Evolutionary conservation across 2,888 invertebrate species (phyloP).

Genomic region (Morpho deidamia): DNA sequence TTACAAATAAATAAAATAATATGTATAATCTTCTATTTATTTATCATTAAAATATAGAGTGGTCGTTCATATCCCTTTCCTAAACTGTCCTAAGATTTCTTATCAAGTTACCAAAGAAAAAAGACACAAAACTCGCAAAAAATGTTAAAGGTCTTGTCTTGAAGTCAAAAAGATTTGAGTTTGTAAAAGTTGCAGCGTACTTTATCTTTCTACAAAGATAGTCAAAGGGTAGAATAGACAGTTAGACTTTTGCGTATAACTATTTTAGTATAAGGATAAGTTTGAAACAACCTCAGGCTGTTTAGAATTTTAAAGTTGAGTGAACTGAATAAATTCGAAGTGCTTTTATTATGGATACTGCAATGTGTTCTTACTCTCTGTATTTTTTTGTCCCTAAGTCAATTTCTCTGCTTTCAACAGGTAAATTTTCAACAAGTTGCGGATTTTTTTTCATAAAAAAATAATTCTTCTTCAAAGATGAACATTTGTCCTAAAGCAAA

Average conservation of each 20-base stretch:
- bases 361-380: too few species aligned
- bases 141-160: constrained; percentile 5
- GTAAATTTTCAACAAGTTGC: too few species aligned
- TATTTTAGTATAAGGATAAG: neutral
- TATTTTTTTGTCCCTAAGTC: too few species aligned
- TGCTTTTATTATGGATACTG: too few species aligned
- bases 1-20: too few species aligned
- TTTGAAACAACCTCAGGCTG: neutral
- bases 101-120: constrained; percentile 4
- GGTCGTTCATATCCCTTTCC: neutral
- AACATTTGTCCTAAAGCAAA: too few species aligned
- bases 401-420: too few species aligned
- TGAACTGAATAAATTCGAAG: neutral
- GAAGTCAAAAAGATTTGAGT: constrained; percentile 13
- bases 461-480: too few species aligned
- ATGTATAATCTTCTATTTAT: too few species aligned
- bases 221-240: constrained; percentile 5
- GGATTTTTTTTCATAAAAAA: too few species aligned
- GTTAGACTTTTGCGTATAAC: constrained; percentile 13
- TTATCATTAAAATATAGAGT: too few species aligned
- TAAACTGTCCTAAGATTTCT: neutral
- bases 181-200: constrained; percentile 14
- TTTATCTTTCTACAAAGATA: constrained; percentile 11
- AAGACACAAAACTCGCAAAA: neutral
- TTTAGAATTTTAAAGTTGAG: neutral